Conservation (phyloP, 2,888 invertebrate species). For the Campopleginae sp. region DNA sequence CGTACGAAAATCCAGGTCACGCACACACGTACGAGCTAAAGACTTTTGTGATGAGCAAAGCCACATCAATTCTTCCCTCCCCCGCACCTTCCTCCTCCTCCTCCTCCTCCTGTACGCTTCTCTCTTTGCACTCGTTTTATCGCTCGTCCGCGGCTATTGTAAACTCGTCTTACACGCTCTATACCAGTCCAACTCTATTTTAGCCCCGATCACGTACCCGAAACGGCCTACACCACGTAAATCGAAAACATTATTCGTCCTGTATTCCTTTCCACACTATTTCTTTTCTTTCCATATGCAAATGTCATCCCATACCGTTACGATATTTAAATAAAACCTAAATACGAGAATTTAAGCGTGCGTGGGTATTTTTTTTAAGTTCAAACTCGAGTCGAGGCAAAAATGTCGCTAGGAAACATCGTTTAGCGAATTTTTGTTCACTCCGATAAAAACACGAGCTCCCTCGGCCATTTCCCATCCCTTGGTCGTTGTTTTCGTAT, state of each 20-base stretch:
- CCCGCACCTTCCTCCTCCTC: background rate
- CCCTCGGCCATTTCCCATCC: background rate
- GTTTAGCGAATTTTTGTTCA: background rate
- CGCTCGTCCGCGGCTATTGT: conserved; percentile 21
- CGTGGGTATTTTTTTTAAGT: background rate
- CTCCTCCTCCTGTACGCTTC: background rate
- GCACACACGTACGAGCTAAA: background rate
- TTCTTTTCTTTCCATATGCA: conserved; percentile 9
- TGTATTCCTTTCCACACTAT: background rate
- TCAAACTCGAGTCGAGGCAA: background rate
- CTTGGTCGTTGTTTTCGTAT: no score
- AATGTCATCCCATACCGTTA: conserved; percentile 1
- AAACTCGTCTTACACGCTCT: conserved; percentile 4
- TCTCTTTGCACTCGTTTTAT: conserved; percentile 33
- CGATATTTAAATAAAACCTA: background rate
- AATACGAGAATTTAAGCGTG: background rate
- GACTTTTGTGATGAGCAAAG: conserved; percentile 17
- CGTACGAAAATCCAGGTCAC: conserved; percentile 60
- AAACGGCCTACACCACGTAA: background rate
- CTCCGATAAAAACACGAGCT: background rate
- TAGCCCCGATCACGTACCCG: conserved; percentile 32
- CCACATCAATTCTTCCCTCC: conserved; percentile 11
- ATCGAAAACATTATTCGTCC: conserved; percentile 8
- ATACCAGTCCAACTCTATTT: conserved; percentile 4
- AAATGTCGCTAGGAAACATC: background rate